Evolutionary conservation across 2,113 vertebrate species (phyloP).

Genomic region (Albula glossodonta): DNA sequence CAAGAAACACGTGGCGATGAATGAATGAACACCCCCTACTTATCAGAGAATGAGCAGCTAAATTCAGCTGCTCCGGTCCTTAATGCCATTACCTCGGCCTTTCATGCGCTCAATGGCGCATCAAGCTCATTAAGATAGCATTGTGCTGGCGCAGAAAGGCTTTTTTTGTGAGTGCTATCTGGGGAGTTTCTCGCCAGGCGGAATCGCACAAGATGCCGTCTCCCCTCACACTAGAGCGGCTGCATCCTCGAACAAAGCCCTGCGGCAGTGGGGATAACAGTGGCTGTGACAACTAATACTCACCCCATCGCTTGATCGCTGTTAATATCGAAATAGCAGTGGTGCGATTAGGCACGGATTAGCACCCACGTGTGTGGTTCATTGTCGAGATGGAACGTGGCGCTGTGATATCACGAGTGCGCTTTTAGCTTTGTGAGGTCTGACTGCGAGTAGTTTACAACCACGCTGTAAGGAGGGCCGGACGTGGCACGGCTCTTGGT

Average conservation of each 20-base stretch:
- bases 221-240: conserved; percentile 15
- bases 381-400: not conserved
- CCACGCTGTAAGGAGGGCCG: not conserved
- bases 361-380: not conserved
- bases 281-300: not conserved
- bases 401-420: not conserved
- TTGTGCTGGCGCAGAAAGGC: not conserved
- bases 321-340: not conserved
- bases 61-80: not conserved
- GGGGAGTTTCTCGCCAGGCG: not conserved
- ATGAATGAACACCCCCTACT: not conserved
- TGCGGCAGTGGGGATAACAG: not conserved
- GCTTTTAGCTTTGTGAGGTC: not conserved
- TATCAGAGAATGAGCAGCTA: conserved; percentile 5
- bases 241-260: conserved; percentile 20
- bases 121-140: conserved; percentile 8
- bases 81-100: conserved; percentile 11
- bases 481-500: not conserved
- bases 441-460: not conserved
- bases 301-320: not conserved
- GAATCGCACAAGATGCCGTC: not conserved
- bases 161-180: not conserved
- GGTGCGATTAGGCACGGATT: not conserved
- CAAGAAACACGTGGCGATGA: not conserved
- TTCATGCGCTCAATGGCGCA: not conserved